Evolutionary conservation across 2,888 invertebrate species (phyloP).

Genomic region (Campoplex capitator): DNA sequence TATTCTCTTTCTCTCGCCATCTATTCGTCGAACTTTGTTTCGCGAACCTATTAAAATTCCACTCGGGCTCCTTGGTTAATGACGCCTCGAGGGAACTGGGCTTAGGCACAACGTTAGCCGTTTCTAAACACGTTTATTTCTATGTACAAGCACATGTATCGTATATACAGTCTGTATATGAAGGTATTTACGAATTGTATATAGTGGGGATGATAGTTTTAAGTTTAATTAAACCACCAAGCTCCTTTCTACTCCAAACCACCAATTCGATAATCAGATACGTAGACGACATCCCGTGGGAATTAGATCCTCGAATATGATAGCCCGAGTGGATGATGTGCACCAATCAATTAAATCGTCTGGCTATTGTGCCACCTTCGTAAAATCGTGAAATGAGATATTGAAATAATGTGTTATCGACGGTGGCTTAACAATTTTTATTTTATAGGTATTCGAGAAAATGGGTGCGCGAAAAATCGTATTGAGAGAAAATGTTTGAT

Average conservation of each 20-base stretch:
- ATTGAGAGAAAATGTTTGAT: not conserved
- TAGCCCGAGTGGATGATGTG: conserved; percentile 40
- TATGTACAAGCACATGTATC: not conserved
- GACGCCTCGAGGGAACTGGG: conserved; percentile 73
- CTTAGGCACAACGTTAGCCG: conserved; percentile 62
- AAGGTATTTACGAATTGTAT: conserved; percentile 1
- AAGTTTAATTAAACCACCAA: conserved; percentile 77
- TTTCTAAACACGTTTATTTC: conserved; percentile 7
- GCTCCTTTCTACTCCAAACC: conserved; percentile 22
- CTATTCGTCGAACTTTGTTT: conserved; percentile 68
- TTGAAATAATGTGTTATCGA: not conserved
- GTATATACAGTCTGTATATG: not conserved
- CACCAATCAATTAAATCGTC: conserved; percentile 24
- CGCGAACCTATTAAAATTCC: conserved; percentile 71
- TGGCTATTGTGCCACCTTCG: not conserved
- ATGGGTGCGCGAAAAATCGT: not conserved
- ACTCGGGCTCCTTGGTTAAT: conserved; percentile 72
- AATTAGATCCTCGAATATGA: conserved; percentile 43
- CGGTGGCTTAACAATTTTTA: not conserved
- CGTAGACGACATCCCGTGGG: conserved; percentile 29
- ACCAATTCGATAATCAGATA: conserved; percentile 63
- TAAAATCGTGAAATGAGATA: not conserved
- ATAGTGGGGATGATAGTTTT: conserved; percentile 74
- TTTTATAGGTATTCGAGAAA: not conserved
- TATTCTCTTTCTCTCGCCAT: conserved; percentile 9